Evolutionary conservation across 2,888 invertebrate species (phyloP).

Genomic region (Tiliacea aurago): DNA sequence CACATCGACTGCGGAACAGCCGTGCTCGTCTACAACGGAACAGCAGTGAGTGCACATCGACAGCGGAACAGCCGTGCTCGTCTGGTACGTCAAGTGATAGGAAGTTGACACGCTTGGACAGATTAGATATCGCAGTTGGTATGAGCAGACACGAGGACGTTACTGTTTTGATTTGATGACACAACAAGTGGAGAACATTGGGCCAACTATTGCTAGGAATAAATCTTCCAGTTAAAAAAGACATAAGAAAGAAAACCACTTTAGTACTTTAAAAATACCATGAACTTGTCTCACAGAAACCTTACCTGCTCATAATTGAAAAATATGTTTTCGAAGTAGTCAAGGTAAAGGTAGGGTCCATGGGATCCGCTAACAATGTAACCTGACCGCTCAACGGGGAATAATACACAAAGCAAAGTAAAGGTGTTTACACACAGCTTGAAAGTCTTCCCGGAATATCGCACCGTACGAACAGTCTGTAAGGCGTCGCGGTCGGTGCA

Average conservation of each 20-base stretch:
- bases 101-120: neutral
- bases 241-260: neutral
- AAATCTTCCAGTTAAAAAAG: neutral
- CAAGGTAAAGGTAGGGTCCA: conserved; percentile 10
- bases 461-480: neutral
- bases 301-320: conserved; percentile 1
- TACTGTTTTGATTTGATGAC: neutral
- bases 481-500: conserved; percentile 2
- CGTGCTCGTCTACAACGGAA: neutral
- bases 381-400: conserved; percentile 52
- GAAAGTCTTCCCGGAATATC: conserved; percentile 45
- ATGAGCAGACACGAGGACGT: neutral
- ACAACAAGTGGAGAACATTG: neutral
- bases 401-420: conserved; percentile 45
- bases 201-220: too few species aligned
- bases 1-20: neutral
- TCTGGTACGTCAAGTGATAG: neutral
- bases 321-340: conserved; percentile 25
- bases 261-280: neutral
- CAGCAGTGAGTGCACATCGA: neutral
- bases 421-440: conserved; percentile 57
- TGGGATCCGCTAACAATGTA: conserved; percentile 52
- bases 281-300: neutral
- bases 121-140: neutral
- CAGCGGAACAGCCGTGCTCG: neutral